Evolutionary conservation across 2,888 invertebrate genomes (phyloP).

Genomic region (Eristalis tenax): DNA sequence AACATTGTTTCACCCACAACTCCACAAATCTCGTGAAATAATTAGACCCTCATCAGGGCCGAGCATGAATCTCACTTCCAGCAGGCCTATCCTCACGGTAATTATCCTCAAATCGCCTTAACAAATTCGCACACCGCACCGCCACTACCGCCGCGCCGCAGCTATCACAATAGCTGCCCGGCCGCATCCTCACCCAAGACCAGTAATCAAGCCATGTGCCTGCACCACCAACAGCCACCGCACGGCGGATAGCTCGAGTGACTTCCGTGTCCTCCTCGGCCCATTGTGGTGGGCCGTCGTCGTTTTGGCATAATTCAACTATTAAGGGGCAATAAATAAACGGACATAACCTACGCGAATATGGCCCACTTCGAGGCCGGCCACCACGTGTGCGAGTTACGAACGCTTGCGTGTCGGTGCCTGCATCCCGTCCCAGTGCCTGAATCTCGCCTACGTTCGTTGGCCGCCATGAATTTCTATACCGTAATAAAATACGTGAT

Average conservation of each 20-base stretch:
- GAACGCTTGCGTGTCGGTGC: slow-evolving; percentile 23
- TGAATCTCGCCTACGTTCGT: not conserved
- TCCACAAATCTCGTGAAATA: not conserved
- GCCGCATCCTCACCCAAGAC: not conserved
- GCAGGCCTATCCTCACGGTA: not conserved
- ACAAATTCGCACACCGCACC: slow-evolving; percentile 20
- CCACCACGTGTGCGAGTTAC: slow-evolving; percentile 3
- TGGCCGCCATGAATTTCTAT: slow-evolving; percentile 70
- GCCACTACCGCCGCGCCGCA: too few relatives aligned
- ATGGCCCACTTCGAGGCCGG: slow-evolving; percentile 44
- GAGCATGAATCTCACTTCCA: slow-evolving; percentile 4
- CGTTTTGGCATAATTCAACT: slow-evolving; percentile 64
- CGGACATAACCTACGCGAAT: slow-evolving; percentile 53
- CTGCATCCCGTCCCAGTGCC: slow-evolving; percentile 25
- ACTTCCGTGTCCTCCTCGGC: not conserved
- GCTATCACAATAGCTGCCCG: not conserved
- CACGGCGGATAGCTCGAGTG: slow-evolving; percentile 16
- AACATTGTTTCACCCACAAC: not conserved
- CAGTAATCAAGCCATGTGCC: not conserved
- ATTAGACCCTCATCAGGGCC: not conserved
- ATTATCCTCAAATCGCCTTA: slow-evolving; percentile 21
- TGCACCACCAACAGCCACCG: not conserved
- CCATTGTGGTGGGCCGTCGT: slow-evolving; percentile 12
- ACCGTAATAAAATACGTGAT: slow-evolving; percentile 72
- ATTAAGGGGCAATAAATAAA: slow-evolving; percentile 61